Evolutionary conservation across 2,113 vertebrate genomes (phyloP).

Genomic region (Alexandromys fortis): DNA sequence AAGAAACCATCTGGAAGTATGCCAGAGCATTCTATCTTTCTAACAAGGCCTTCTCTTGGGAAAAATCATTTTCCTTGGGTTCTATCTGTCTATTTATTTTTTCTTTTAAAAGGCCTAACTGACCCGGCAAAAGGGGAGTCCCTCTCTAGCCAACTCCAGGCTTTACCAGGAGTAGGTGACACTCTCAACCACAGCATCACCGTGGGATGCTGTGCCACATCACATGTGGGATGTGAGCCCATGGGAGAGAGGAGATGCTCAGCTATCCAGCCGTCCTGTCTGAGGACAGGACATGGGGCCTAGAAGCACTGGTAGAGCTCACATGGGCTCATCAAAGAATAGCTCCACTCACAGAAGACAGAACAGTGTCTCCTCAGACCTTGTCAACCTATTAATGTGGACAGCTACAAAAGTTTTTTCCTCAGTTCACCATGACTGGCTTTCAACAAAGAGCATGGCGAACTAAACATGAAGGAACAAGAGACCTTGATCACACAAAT

Average conservation of each 20-base stretch:
- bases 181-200: background rate
- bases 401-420: background rate
- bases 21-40: background rate
- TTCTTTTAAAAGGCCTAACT: background rate
- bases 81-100: background rate
- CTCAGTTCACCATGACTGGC: background rate
- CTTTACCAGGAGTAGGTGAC: background rate
- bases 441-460: background rate
- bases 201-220: no score
- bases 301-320: background rate
- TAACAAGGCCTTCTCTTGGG: background rate
- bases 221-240: no score
- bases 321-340: background rate
- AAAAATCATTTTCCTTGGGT: background rate
- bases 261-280: background rate
- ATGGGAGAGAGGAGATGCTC: background rate
- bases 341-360: background rate
- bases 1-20: background rate
- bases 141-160: background rate
- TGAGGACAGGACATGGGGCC: background rate
- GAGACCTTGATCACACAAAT: background rate
- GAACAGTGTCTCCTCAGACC: background rate
- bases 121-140: background rate
- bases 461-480: background rate
- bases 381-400: background rate